These are phyloP conservation scores for Phymatocera aterrima DNA, from an alignment of 2,888 invertebrate species.

Conservation along the genomic window DNA sequence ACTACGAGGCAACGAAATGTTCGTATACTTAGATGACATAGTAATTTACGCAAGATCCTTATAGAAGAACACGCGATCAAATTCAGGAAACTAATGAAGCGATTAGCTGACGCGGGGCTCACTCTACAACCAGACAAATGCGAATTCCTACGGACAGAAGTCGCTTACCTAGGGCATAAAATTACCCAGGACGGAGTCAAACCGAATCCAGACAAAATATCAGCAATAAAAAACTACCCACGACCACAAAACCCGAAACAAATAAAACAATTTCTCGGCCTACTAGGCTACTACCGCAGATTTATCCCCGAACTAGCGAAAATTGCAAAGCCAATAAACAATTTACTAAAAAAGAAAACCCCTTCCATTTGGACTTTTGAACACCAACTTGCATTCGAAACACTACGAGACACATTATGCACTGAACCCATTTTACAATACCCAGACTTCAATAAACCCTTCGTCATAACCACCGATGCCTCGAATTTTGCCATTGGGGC, in stretches of 20 bases:
- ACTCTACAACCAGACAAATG: constrained; percentile 9
- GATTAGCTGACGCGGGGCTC: not conserved
- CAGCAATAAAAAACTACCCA: not conserved
- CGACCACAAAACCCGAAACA: not conserved
- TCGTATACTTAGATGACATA: constrained; percentile 18
- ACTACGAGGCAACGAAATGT: not conserved
- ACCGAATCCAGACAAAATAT: not conserved
- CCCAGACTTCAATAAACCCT: constrained; percentile 50
- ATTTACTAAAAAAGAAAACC: constrained; percentile 4
- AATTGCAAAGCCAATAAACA: constrained; percentile 24
- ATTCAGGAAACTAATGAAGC: not conserved
- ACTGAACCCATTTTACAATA: constrained; percentile 32
- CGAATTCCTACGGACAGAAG: constrained; percentile 1
- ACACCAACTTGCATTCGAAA: constrained; percentile 36
- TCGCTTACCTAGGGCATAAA: not conserved
- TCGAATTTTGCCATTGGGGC: constrained; percentile 52
- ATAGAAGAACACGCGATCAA: not conserved
- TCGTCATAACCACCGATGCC: constrained; percentile 53
- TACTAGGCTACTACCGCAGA: not conserved
- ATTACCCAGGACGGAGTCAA: not conserved
- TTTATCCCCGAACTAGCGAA: not conserved
- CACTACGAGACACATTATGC: not conserved
- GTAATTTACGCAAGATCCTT: too few species aligned
- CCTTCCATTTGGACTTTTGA: not conserved
- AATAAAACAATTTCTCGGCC: not conserved